These are phyloP conservation scores for Chloroclysta siterata DNA, from an alignment of 2,888 invertebrate genomes.

Conservation along the genomic window DNA sequence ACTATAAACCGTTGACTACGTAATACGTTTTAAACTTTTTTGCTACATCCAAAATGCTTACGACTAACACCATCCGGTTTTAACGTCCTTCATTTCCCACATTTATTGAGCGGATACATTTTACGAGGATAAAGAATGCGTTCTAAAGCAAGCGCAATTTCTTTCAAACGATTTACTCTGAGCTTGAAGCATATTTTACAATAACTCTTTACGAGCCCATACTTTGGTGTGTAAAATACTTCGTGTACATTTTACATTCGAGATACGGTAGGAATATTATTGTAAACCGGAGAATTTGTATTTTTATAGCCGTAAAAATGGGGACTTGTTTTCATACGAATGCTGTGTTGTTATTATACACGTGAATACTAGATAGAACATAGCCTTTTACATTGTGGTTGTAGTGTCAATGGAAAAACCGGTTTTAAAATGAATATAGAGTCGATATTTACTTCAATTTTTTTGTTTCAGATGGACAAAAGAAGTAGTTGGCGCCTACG, in stretches of 20 bases:
- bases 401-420: not conserved
- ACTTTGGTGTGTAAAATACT: slow-evolving; percentile 25
- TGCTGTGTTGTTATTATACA: not conserved
- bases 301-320: slow-evolving; percentile 3
- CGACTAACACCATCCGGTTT: not conserved
- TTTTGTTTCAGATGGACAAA: slow-evolving; percentile 68
- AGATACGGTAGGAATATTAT: slow-evolving; percentile 22
- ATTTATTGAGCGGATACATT: slow-evolving; percentile 28
- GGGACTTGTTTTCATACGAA: not conserved
- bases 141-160: slow-evolving; percentile 31
- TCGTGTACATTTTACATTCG: slow-evolving; percentile 27
- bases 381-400: too few species aligned
- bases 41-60: not conserved
- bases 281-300: slow-evolving; percentile 19
- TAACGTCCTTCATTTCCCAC: slow-evolving; percentile 7
- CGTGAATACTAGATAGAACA: too few species aligned
- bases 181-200: slow-evolving; percentile 33
- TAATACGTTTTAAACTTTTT: not conserved
- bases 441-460: not conserved
- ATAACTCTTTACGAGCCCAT: slow-evolving; percentile 28
- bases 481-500: slow-evolving; percentile 62
- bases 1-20: not conserved
- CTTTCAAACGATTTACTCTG: slow-evolving; percentile 31
- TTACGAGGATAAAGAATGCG: slow-evolving; percentile 27
- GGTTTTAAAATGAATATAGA: not conserved